Evolutionary conservation across 2,797 vertebrate species (phyloP).

Genomic region (Xenops minutus): DNA sequence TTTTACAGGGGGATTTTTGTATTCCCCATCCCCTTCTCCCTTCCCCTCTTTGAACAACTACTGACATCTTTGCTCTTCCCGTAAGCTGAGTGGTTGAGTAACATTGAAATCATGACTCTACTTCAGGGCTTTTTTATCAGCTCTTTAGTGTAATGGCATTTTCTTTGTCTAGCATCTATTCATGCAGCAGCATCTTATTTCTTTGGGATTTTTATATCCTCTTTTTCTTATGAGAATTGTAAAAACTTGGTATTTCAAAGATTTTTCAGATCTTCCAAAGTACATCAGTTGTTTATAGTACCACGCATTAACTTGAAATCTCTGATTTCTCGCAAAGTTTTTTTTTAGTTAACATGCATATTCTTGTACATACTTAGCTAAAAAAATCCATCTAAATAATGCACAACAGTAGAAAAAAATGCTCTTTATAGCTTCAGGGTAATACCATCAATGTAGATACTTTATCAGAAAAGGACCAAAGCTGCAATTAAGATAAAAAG

Average conservation of each 20-base stretch:
- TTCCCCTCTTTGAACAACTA: neutral
- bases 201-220: neutral
- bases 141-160: neutral
- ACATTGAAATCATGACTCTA: neutral
- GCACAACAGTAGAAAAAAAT: neutral
- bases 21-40: neutral
- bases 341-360: neutral
- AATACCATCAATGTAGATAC: neutral
- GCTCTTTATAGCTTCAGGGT: neutral
- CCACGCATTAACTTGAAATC: neutral
- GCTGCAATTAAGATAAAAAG: neutral
- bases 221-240: neutral
- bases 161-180: neutral
- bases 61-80: neutral
- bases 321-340: neutral
- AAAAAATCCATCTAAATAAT: neutral
- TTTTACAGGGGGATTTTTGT: neutral
- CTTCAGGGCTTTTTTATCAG: neutral
- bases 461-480: neutral
- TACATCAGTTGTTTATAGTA: neutral
- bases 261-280: constrained; percentile 1
- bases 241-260: neutral
- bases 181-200: neutral
- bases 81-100: neutral
- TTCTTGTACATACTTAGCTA: neutral